Percentiles rank a stretch among this genome's conserved stretches.
Conservation (phyloP, 2,888 invertebrate species). For the Allophyes oxyacanthae region DNA sequence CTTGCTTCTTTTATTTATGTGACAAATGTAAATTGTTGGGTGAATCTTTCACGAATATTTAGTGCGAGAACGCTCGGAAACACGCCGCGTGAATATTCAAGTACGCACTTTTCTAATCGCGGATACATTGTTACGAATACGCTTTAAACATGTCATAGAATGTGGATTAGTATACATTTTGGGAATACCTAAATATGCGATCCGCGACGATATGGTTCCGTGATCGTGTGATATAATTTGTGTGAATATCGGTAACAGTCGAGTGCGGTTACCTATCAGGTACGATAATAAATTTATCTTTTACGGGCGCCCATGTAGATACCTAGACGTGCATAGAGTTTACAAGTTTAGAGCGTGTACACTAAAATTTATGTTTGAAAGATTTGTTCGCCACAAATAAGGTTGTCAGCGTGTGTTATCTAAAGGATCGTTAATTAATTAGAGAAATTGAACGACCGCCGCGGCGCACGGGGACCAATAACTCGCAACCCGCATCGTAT, state of each 20-base stretch:
- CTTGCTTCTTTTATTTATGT: conserved; percentile 85
- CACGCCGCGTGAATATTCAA: conserved; percentile 76
- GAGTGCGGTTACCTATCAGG: conserved; percentile 56
- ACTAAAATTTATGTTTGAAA: conserved; percentile 87
- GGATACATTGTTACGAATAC: conserved; percentile 63
- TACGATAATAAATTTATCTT: conserved; percentile 76
- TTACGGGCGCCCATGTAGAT: conserved; percentile 69
- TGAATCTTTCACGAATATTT: conserved; percentile 81
- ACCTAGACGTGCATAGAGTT: conserved; percentile 79
- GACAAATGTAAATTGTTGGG: conserved; percentile 84
- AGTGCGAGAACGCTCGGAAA: conserved; percentile 68
- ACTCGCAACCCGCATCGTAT: conserved; percentile 88
- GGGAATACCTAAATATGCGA: conserved; percentile 60
- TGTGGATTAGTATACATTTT: conserved; percentile 60
- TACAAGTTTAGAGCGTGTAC: conserved; percentile 87
- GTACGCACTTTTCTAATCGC: conserved; percentile 74
- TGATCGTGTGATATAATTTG: conserved; percentile 64
- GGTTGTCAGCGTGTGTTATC: conserved; percentile 88
- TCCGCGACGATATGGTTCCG: conserved; percentile 45
- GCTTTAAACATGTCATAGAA: conserved; percentile 72
- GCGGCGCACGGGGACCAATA: conserved; percentile 86
- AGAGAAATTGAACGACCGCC: conserved; percentile 88
- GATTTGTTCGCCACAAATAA: conserved; percentile 89
- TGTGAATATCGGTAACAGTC: conserved; percentile 64
- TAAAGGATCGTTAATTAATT: conserved; percentile 89